phyloP scores from a whole-genome alignment of 2,113 vertebrate genomes.

The Maylandia zebra region DNA sequence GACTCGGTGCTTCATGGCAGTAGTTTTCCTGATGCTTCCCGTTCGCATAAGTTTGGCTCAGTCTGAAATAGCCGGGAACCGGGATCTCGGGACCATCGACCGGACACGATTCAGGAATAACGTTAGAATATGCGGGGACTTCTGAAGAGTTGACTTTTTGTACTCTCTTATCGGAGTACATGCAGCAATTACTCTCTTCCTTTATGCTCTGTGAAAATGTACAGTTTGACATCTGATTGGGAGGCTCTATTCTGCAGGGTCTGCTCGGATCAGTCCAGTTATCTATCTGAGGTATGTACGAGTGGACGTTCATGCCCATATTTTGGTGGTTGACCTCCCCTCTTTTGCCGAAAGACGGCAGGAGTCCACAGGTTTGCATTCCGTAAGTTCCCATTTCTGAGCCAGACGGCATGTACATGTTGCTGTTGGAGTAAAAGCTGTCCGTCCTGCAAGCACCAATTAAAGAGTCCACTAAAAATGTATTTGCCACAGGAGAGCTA shows the following conservation, averaged over 20 bases:
- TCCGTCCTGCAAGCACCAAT: constrained; percentile 98
- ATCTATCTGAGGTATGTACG: constrained; percentile 98
- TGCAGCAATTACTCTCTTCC: constrained; percentile 98
- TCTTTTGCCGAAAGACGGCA: constrained; percentile 98
- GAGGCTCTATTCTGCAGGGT: constrained; percentile 92
- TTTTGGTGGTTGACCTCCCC: constrained; percentile 95
- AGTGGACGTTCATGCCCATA: constrained; percentile 97
- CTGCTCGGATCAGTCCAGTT: constrained; percentile 95
- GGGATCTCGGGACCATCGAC: constrained; percentile 96
- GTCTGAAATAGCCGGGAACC: constrained; percentile 97
- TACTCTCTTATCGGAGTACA: constrained; percentile 97
- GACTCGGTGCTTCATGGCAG: constrained; percentile 88
- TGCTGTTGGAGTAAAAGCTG: constrained; percentile 97
- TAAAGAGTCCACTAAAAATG: constrained; percentile 98
- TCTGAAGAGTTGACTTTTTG: constrained; percentile 87
- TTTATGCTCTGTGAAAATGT: constrained; percentile 97
- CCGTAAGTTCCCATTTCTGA: constrained; percentile 98
- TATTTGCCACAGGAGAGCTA: constrained; percentile 97
- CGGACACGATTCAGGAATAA: constrained; percentile 86
- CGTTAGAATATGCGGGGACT: constrained; percentile 86
- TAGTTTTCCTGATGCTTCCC: constrained; percentile 90
- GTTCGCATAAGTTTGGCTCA: constrained; percentile 95
- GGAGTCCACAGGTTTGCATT: constrained; percentile 99
- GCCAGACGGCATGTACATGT: constrained; percentile 97
- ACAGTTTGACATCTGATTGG: constrained; percentile 93